Evolutionary conservation across 2,888 invertebrate species (phyloP), one percentile per base, ranked within the genome.

Genomic region (Boloria selene): DNA sequence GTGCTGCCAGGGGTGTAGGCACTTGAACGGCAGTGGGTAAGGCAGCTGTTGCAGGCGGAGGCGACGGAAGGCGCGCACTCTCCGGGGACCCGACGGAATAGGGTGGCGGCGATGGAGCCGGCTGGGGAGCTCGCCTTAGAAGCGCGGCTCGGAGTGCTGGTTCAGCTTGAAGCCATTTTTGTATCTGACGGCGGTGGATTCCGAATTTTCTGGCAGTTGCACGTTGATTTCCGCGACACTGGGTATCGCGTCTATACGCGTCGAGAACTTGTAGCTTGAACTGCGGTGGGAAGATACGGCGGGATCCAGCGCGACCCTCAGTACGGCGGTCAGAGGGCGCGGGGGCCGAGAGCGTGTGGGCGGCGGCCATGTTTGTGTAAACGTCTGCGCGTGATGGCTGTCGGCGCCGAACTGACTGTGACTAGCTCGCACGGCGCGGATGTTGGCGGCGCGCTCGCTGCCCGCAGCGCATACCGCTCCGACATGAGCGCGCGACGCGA

Each of bases 101-200:
- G 3, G 91, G 91, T 13, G 91, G 91, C 42, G 91, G 91, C 18
- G 91, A 91, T 6, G 91, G 90, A 7, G 92, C 92, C 51, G 91
- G 90, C 73, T 91, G 90, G 22, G 92, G 91, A 51, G 89, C 90
- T 74, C 91, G 79, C 71, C 92, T 84, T 69, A 90, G 72, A 59
- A 96, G 95, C 75, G 95, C 95, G 69, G 95, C 96, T 77, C 97
- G 93, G 72, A 97, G 88, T 82, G 95, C 95, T 69, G 95, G 94
- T 86, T 97, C 97, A 78, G 96, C 96, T 88, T 97, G 97, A 73
- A 97, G 90, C 97, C 97, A 97, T 93, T 97, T 97, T 88, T 97
- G 97, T 75, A 97, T 97, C 87, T 97, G 97, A 67, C 97, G 94
- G 66, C 97, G 94, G 85, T 97, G 97, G 73, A 97, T 97, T 67